Conservation (phyloP, 2,888 invertebrate species). For the Pandemis heparana region DNA sequence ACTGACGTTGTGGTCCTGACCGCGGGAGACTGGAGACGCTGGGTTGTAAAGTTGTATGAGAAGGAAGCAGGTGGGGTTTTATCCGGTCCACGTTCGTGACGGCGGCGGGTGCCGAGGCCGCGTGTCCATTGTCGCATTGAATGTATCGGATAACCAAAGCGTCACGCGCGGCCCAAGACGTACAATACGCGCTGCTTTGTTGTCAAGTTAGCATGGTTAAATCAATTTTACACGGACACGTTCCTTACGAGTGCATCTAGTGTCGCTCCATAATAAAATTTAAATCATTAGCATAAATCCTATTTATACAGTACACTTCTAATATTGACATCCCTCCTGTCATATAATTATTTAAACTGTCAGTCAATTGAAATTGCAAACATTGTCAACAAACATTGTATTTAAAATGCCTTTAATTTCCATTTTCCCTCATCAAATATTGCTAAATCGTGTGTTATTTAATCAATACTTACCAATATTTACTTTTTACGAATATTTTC, state of each 20-base stretch:
- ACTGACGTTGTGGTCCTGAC: too few species aligned
- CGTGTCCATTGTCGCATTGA: slow-evolving; percentile 58
- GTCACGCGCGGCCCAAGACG: slow-evolving; percentile 67
- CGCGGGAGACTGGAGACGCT: not conserved
- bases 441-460: too few species aligned
- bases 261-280: slow-evolving; percentile 10
- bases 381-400: too few species aligned
- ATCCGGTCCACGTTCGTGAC: slow-evolving; percentile 64
- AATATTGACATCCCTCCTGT: not conserved
- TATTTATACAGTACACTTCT: not conserved
- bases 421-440: too few species aligned
- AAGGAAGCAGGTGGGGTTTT: slow-evolving; percentile 51
- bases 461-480: too few species aligned
- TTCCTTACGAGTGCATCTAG: slow-evolving; percentile 47
- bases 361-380: too few species aligned
- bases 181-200: slow-evolving; percentile 66
- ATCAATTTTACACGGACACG: slow-evolving; percentile 75
- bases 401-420: too few species aligned
- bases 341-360: not conserved
- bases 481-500: too few species aligned
- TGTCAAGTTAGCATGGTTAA: slow-evolving; percentile 62
- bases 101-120: slow-evolving; percentile 64
- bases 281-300: not conserved
- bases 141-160: slow-evolving; percentile 55
- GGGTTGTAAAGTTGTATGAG: slow-evolving; percentile 16